Evolutionary conservation across 1,140 invertebrate genomes (phyloP), one percentile per base, ranked within the genome.

Genomic region (Cepaea nemoralis): DNA sequence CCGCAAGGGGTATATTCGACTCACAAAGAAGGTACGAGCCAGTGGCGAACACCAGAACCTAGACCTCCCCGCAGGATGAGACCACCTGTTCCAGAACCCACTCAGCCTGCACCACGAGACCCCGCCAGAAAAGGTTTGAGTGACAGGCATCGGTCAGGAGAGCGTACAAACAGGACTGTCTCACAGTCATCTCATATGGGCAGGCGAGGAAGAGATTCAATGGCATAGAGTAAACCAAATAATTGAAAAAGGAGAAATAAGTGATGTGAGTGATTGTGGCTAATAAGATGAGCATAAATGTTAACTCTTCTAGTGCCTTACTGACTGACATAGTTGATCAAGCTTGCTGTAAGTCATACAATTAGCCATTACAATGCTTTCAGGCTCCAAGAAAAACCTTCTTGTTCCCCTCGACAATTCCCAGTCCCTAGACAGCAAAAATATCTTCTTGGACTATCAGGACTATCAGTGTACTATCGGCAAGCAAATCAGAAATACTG

Each of bases 21-120:
- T 2, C 8, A 22, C 19, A 55, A 55, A 2, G 50, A 55, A 55
- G n/a, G 39, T 81, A 83, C 40, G 76, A 76, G 2, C 81, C 83
- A 42, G 75, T 82, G 79, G 83, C 81, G 37, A 76, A 79, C 83
- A 71, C 79, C 19, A 67, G 83, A 81, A 83, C 75, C 76, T 73
- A 45, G 27, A 74, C 75, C 50, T 67, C 75, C 83, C 63, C 79
- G 35, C 71, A 79, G 39, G 45, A 76, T n/a, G 22, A 77, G 63
- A 33, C 50, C n/a, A 45, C 63, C 40, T 63, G 76, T 42, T 35
- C 45, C 82, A 79, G 79, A 45, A 33, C 48, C 45, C 71, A 80
- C 69, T 22, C 55, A 33, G 69, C 78, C 69, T 80, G 70, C 69
- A 55, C 78, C 40, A 22, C n/a, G 45, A 24, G 69, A 71, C 48